Base-by-base conservation (phyloP, 2,113 vertebrate genomes). In the Sinocyclocheilus grahami region DNA sequence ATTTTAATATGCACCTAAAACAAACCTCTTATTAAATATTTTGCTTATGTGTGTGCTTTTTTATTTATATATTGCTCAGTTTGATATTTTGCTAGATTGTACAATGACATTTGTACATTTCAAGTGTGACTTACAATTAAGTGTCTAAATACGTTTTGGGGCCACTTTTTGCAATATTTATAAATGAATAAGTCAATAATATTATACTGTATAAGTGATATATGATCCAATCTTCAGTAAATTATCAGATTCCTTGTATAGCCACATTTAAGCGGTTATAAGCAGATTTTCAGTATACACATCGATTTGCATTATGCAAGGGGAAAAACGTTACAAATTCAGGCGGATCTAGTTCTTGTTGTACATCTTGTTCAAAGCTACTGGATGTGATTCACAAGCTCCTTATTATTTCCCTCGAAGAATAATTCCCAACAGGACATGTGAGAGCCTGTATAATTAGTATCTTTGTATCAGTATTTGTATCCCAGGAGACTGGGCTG, bases 321-420 rank as follows among this genome's bases (percentile, higher is more conserved):
- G 20, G 2, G 58, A n/a, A 62, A 60, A 60, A 60, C 8, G 58
- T 62, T 60, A 9, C 58, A n/a, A 67, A 16, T 67, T 30, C 63
- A 30, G 27, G 63, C 63, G 39, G 16, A 37, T 72, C 18, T 72
- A 42, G 69, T 72, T 39, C 33, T 10, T 22, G 33, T 46, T 3
- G 42, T 76, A 48, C 12, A 27, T 76, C 42, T 48, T 76, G 74
- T 51, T 51, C 12, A 24, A 14, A 14, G 74, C 74, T 51, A 51
- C 74, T 51, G 16, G 22, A 12, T 76, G 16, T 80, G 78, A 80
- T 60, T 62, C 55, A 80, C 18, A 22, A 42, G 33, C 78, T n/a
- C 55, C 18, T 37, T 58, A 60, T 58, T 58, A 37, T n/a, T n/a
- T 76, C 9, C 20, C 8, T 60, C 9, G 22, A 55, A 5, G 10